Base-by-base conservation (phyloP, 2,888 invertebrate genomes). In the Apamea monoglypha region DNA sequence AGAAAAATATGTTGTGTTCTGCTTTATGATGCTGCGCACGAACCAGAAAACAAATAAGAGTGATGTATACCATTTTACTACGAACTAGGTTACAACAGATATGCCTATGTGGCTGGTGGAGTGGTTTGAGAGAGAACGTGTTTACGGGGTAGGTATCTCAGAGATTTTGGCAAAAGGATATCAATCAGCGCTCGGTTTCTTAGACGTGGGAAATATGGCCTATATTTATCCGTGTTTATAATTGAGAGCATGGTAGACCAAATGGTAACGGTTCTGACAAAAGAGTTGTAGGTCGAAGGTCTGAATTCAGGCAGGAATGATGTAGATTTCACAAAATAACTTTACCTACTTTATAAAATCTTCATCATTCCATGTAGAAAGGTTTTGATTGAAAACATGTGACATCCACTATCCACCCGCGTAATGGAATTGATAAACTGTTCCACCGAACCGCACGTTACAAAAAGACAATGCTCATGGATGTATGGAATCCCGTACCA, bases 1-100 rank as follows among this genome's bases (percentile, higher is more conserved):
- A 63, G 61, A 44, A 72, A 50, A 82, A 72, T 66, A 77, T 77
- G 61, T 63, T 68, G 29, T 77, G 1, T 71, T 77, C 53, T 77
- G 32, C n/a, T 82, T 71, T 47, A 40, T 50, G 47, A 78, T 50
- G 47, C n/a, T n/a, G n/a, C 25, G 29, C 82, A 82, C 78, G 83
- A 64, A 40, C 14, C 21, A 66, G 59, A 66, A 56, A 82, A 82
- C 61, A 82, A 82, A 78, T 82, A 63, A 78, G 61, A 72, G 61
- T 72, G 81, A 82, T 72, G 67, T 63, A 78, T 78, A 78, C 63
- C 18, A 56, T 59, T 81, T 47, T 61, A 61, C 29, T 72, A 56
- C n/a, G 53, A 50, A 50, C 7, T 77, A 71, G 47, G 71, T 63
- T 68, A 56, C 47, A 56, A 36, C 50, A 36, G 44, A 50, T 66